These are phyloP conservation scores for Oryzias curvinotus DNA, from an alignment of 2,113 vertebrate genomes.

Conservation along the genomic window DNA sequence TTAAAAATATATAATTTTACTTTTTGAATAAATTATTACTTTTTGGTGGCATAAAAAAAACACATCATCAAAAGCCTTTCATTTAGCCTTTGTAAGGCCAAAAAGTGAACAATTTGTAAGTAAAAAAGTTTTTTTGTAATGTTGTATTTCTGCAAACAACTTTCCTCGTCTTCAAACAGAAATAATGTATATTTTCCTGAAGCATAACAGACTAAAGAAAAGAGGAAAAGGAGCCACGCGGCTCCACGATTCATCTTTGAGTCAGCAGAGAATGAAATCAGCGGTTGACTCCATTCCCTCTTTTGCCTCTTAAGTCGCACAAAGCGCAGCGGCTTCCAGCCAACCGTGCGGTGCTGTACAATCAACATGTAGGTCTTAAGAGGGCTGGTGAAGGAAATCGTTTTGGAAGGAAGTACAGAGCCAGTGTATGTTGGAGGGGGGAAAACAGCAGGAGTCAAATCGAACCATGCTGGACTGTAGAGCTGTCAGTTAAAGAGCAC, in stretches of 20 bases:
- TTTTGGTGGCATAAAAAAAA: no score
- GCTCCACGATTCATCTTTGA: conserved; percentile 58
- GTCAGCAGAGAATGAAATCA: conserved; percentile 69
- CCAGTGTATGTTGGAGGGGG: conserved; percentile 40
- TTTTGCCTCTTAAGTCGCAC: conserved; percentile 67
- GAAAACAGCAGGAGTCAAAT: conserved; percentile 42
- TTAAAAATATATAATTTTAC: no score
- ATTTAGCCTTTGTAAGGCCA: no score
- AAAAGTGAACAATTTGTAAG: no score
- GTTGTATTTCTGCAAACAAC: no score
- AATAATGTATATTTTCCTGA: not conserved
- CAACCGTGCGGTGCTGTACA: conserved; percentile 58
- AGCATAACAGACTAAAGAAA: not conserved
- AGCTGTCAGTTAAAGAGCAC: conserved; percentile 6
- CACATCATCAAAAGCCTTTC: no score
- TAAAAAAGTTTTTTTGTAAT: no score
- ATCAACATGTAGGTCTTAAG: conserved; percentile 54
- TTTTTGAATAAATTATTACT: no score
- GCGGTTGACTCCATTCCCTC: conserved; percentile 67
- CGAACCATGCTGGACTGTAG: conserved; percentile 31
- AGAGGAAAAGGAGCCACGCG: conserved; percentile 28
- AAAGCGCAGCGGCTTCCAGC: conserved; percentile 52
- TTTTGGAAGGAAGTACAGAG: conserved; percentile 59
- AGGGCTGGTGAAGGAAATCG: conserved; percentile 53
- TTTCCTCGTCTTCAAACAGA: no score